Evolutionary conservation across 2,888 invertebrate species (phyloP).

Genomic region (Heliconius sara): DNA sequence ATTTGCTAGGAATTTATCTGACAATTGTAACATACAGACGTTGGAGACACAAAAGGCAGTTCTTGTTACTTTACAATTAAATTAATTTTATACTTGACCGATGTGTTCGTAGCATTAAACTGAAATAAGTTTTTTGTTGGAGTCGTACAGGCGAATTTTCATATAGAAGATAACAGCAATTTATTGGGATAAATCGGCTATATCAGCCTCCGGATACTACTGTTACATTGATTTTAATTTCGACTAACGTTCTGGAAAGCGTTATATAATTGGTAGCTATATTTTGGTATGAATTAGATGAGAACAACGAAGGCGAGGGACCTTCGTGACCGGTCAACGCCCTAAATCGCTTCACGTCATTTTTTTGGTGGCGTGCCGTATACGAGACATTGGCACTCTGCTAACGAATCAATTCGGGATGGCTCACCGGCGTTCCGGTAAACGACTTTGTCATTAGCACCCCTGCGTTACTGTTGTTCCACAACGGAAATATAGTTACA

Average conservation of each 20-base stretch:
- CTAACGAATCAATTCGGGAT: slow-evolving; percentile 71
- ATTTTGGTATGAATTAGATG: neutral
- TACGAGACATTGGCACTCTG: slow-evolving; percentile 61
- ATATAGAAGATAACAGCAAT: neutral
- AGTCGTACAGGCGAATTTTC: neutral
- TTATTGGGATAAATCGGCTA: neutral
- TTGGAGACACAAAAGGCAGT: neutral
- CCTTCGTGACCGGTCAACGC: slow-evolving; percentile 70
- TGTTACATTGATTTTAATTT: neutral
- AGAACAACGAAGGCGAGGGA: slow-evolving; percentile 49
- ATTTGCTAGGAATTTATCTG: slow-evolving; percentile 28
- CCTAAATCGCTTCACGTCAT: slow-evolving; percentile 59
- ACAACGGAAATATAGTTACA: slow-evolving; percentile 42
- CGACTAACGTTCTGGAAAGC: neutral
- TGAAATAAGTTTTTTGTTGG: neutral
- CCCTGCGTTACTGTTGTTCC: slow-evolving; percentile 47
- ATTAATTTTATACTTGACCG: neutral
- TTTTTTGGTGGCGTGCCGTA: slow-evolving; percentile 44
- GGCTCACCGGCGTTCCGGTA: slow-evolving; percentile 61
- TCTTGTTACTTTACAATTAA: neutral
- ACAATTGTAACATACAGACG: neutral
- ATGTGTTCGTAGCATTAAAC: slow-evolving; percentile 1
- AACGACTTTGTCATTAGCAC: slow-evolving; percentile 57
- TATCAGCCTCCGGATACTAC: too few species aligned
- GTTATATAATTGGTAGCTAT: neutral